phyloP scores from a whole-genome alignment of 2,113 vertebrate genomes.

The Petroica traversi region DNA sequence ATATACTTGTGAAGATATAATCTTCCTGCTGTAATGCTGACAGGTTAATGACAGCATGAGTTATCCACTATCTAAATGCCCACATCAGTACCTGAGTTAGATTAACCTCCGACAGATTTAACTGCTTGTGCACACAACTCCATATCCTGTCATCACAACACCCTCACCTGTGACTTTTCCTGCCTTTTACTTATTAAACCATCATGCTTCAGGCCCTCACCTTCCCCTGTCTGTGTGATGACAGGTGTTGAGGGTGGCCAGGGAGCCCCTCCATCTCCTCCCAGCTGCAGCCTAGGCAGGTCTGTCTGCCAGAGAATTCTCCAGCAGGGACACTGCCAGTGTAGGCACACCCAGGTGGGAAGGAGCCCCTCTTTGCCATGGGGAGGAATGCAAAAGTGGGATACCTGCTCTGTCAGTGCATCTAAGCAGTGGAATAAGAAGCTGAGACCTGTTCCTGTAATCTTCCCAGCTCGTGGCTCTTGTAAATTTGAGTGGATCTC shows the following conservation, averaged over 20 bases:
- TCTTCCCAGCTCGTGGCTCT: background rate
- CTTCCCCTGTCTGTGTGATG: background rate
- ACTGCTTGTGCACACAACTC: background rate
- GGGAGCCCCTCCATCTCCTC: background rate
- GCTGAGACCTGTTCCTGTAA: background rate
- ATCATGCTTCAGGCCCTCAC: fast-evolving
- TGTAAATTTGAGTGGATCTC: background rate
- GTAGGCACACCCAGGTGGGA: fast-evolving
- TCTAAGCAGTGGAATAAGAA: background rate
- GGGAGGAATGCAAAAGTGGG: background rate
- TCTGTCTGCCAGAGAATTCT: background rate
- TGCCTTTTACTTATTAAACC: background rate
- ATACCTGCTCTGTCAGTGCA: background rate
- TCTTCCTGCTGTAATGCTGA: conserved; percentile 55
- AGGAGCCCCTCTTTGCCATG: background rate
- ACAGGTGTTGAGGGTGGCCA: background rate
- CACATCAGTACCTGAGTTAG: conserved; percentile 19
- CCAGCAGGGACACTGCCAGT: background rate
- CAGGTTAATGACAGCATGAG: conserved; percentile 57
- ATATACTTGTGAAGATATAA: conserved; percentile 54
- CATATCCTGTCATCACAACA: conserved; percentile 12
- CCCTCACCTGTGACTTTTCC: background rate
- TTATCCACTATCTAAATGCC: conserved; percentile 48
- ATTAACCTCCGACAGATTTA: background rate
- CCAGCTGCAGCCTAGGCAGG: background rate